phyloP scores from a whole-genome alignment of 92 coral and sea anemone genomes.

The Parazoanthus swiftii region DNA sequence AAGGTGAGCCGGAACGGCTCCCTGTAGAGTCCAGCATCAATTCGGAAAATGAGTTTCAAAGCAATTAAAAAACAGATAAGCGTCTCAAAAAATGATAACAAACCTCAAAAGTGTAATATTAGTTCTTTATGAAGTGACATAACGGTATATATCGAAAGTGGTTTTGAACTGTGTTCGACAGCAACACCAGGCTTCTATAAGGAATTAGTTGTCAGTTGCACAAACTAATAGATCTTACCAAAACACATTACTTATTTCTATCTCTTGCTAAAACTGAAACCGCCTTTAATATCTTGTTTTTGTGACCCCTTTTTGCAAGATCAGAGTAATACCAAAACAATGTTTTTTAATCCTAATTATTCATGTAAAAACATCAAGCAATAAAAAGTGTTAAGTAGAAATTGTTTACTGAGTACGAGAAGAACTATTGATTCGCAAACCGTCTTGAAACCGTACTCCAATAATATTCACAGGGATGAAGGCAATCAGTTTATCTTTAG shows the following conservation, averaged over 20 bases:
- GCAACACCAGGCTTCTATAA: not conserved
- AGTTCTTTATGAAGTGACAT: not conserved
- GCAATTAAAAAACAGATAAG: conserved; percentile 11
- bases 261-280: not conserved
- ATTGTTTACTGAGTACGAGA: not conserved
- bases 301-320: not conserved
- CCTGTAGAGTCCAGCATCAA: not conserved
- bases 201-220: not conserved
- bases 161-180: not conserved
- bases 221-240: not conserved
- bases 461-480: not conserved
- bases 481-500: too few species aligned
- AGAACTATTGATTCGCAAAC: not conserved
- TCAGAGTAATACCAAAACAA: not conserved
- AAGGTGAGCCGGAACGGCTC: not conserved
- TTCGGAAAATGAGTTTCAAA: conserved; percentile 8
- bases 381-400: too few species aligned
- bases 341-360: too few species aligned
- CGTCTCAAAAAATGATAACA: not conserved
- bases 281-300: not conserved
- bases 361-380: not conserved
- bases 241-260: not conserved
- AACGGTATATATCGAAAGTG: too few species aligned
- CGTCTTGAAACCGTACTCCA: not conserved
- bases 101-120: not conserved